These are phyloP conservation scores for Zaprionus tsacasi DNA, from an alignment of 1,140 invertebrate species.

Conservation along the genomic window DNA sequence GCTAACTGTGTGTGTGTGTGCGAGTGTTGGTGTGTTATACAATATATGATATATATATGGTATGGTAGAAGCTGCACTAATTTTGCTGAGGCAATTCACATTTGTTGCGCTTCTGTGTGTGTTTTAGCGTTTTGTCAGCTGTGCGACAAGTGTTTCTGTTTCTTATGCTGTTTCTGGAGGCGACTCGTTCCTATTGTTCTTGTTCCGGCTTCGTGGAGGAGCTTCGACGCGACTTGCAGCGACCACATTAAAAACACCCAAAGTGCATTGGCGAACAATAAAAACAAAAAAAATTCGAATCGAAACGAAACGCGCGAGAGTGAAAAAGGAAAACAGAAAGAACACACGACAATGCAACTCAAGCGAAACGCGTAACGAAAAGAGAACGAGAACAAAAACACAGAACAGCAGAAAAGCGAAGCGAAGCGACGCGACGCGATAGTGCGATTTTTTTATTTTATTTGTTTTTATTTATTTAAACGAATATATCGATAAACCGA, in stretches of 20 bases:
- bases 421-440: background rate
- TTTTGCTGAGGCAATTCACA: background rate
- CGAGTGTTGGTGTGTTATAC: background rate
- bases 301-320: background rate
- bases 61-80: background rate
- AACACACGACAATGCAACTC: background rate
- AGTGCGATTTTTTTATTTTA: no score
- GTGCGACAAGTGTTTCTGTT: conserved; percentile 20
- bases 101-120: no score
- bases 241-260: conserved; percentile 42
- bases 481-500: conserved; percentile 10
- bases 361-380: conserved; percentile 2
- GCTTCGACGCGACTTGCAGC: conserved; percentile 3
- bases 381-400: conserved; percentile 1
- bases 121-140: conserved; percentile 54
- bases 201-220: conserved; percentile 1
- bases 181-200: background rate
- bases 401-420: no score
- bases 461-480: background rate
- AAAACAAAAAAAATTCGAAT: background rate
- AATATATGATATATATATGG: background rate
- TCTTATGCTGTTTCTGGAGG: background rate
- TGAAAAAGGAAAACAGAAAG: background rate
- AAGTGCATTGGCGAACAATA: conserved; percentile 23
- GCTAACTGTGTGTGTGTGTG: no score